A percentile compares a stretch with the other conserved stretches of the same genome.
Evolutionary conservation across 2,797 vertebrate species (phyloP).

Genomic region (Sebastes itinus): DNA sequence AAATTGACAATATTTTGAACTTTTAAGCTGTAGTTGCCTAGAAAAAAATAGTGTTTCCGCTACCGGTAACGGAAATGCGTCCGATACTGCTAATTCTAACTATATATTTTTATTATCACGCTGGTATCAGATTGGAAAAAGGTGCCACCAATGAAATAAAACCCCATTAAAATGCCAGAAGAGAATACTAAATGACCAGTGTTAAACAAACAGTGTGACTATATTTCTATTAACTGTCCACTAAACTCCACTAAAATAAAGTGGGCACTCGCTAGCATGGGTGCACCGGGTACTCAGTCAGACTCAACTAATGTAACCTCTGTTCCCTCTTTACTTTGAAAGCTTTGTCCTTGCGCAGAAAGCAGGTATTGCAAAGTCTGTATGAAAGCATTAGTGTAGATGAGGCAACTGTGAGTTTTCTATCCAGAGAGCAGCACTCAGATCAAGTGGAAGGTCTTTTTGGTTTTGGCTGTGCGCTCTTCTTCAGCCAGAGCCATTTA

Average conservation of each 20-base stretch:
- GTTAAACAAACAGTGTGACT: slow-evolving; percentile 15
- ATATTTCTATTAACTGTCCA: slow-evolving; percentile 34
- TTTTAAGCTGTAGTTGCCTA: neutral
- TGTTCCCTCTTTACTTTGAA: slow-evolving; percentile 65
- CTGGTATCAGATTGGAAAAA: too few species aligned
- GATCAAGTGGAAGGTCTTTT: slow-evolving; percentile 69
- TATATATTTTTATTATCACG: too few species aligned
- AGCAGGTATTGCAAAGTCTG: slow-evolving; percentile 37
- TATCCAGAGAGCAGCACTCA: slow-evolving; percentile 47
- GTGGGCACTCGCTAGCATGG: slow-evolving; percentile 36
- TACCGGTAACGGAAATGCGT: too few species aligned
- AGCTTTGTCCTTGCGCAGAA: slow-evolving; percentile 67
- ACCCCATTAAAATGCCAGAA: neutral
- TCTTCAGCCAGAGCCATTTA: slow-evolving; percentile 58
- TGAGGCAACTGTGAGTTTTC: slow-evolving; percentile 49
- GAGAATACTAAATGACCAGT: neutral
- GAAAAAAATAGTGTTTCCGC: neutral
- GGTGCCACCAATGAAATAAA: neutral
- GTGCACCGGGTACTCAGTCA: slow-evolving; percentile 13
- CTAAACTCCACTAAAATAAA: slow-evolving; percentile 40
- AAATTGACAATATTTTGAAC: slow-evolving; percentile 24
- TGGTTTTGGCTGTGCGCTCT: slow-evolving; percentile 50
- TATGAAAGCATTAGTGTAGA: slow-evolving; percentile 60
- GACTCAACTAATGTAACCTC: slow-evolving; percentile 53
- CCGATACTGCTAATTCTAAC: too few species aligned